Percentiles rank a stretch among this genome's conserved stretches.
Conservation (phyloP, 2,888 invertebrate genomes). For the Thera britannica region DNA sequence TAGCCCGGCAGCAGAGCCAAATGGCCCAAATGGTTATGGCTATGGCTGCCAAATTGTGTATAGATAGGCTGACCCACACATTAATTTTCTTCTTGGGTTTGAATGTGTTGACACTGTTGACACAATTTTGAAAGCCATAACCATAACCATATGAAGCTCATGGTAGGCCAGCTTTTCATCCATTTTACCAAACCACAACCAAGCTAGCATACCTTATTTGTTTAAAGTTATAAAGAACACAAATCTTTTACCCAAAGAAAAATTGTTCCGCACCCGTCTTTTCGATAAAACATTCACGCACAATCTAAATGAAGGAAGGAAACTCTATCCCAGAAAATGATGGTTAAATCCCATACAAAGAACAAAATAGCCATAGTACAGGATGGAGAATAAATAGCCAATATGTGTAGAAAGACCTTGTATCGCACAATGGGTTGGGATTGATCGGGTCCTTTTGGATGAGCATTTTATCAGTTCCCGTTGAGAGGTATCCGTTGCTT, state of each 20-base stretch:
- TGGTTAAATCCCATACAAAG: conserved; percentile 37
- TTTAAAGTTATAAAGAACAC: background rate
- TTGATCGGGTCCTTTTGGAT: conserved; percentile 58
- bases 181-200: too few relatives aligned
- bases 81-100: too few relatives aligned
- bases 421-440: conserved; percentile 58
- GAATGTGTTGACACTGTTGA: too few relatives aligned
- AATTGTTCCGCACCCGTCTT: background rate
- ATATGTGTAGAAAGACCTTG: conserved; percentile 47
- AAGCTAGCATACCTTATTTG: too few relatives aligned
- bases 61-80: too few relatives aligned
- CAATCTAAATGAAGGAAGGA: conserved; percentile 35
- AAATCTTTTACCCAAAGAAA: conserved; percentile 1
- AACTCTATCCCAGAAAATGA: conserved; percentile 32
- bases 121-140: too few relatives aligned
- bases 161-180: too few relatives aligned
- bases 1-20: too few relatives aligned
- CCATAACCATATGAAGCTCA: too few relatives aligned
- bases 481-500: conserved; percentile 54
- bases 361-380: conserved; percentile 34
- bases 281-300: conserved; percentile 30
- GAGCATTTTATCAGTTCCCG: conserved; percentile 61
- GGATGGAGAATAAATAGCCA: conserved; percentile 28
- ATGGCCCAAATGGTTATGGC: too few relatives aligned
- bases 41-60: too few relatives aligned